phyloP scores from a whole-genome alignment of 2,888 invertebrate species.

The Epirrhoe alternata region DNA sequence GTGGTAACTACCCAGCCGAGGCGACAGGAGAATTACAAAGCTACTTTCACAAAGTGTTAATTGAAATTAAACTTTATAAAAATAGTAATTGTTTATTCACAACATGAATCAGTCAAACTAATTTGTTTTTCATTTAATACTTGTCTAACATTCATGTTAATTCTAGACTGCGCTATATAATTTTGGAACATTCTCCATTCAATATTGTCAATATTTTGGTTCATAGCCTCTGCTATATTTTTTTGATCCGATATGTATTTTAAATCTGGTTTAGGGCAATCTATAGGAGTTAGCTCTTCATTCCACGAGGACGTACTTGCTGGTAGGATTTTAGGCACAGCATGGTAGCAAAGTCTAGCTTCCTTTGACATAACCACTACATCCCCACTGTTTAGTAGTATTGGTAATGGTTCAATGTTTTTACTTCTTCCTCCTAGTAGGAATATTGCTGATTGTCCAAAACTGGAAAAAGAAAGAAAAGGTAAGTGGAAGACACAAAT shows the following conservation, averaged over 20 bases:
- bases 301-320: slow-evolving; percentile 80
- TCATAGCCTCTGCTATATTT: slow-evolving; percentile 49
- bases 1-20: slow-evolving; percentile 69
- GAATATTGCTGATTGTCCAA: slow-evolving; percentile 98
- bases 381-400: slow-evolving; percentile 95
- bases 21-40: slow-evolving; percentile 40
- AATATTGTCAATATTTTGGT: slow-evolving; percentile 54
- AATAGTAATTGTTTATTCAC: slow-evolving; percentile 42
- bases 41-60: slow-evolving; percentile 33
- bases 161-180: slow-evolving; percentile 90
- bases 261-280: slow-evolving; percentile 42
- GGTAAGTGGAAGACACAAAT: not conserved
- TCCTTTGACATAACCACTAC: slow-evolving; percentile 94
- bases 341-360: slow-evolving; percentile 95
- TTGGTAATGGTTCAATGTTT: slow-evolving; percentile 87
- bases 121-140: slow-evolving; percentile 88
- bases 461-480: slow-evolving; percentile 85
- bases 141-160: slow-evolving; percentile 97
- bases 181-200: slow-evolving; percentile 84
- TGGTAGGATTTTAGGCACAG: slow-evolving; percentile 93
- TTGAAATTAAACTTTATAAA: slow-evolving; percentile 41
- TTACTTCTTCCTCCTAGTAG: slow-evolving; percentile 93
- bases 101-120: slow-evolving; percentile 57
- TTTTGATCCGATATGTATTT: slow-evolving; percentile 58
- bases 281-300: slow-evolving; percentile 38